A percentile compares a stretch with the other conserved stretches of the same genome.
Evolutionary conservation across 2,113 vertebrate species (phyloP).

Genomic region (Macquaria australasica): DNA sequence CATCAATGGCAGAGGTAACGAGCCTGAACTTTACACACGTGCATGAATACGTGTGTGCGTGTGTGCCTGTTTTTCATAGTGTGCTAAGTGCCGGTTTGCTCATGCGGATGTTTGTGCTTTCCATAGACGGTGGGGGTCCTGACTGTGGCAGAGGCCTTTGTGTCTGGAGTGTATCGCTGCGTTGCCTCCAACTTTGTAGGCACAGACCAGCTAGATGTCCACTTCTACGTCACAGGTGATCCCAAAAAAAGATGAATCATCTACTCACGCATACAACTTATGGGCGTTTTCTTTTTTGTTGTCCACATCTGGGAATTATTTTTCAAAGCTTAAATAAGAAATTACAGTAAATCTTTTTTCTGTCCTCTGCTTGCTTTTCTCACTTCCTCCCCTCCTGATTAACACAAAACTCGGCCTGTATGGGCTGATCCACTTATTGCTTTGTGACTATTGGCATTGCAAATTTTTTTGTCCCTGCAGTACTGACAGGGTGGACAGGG

Average conservation of each 20-base stretch:
- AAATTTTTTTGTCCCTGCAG: not conserved
- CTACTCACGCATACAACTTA: not conserved
- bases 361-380: not conserved
- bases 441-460: not conserved
- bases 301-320: not conserved
- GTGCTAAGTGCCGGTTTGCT: conserved; percentile 63
- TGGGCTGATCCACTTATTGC: not conserved
- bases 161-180: conserved; percentile 94
- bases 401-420: not conserved
- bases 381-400: not conserved
- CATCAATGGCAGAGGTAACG: conserved; percentile 62
- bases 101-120: conserved; percentile 74
- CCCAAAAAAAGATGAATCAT: conserved; percentile 10
- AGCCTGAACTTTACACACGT: conserved; percentile 12
- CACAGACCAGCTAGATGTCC: conserved; percentile 87
- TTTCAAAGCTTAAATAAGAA: not conserved
- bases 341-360: not conserved
- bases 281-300: not conserved
- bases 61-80: conserved; percentile 45
- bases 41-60: conserved; percentile 8
- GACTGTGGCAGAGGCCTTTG: conserved; percentile 88
- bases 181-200: conserved; percentile 91
- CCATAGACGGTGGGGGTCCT: conserved; percentile 91
- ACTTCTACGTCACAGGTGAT: conserved; percentile 95
- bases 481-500: not conserved